These are phyloP conservation scores for Prionace glauca DNA, from an alignment of 2,797 vertebrate species.

Conservation along the genomic window DNA sequence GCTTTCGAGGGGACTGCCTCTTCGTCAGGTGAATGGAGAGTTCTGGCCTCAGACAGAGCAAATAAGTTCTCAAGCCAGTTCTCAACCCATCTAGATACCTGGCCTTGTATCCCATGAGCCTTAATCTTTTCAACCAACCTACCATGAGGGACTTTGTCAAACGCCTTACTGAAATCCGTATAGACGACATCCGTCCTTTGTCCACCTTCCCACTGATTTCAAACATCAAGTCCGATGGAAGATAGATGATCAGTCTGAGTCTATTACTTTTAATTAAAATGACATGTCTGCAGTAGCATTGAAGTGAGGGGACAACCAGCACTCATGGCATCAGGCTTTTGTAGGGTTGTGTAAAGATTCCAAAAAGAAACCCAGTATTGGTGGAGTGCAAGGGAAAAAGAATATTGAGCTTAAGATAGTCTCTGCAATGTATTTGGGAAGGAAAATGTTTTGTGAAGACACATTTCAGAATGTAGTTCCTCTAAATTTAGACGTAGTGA, in stretches of 20 bases:
- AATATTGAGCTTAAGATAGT: background rate
- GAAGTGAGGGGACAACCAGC: background rate
- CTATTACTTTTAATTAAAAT: background rate
- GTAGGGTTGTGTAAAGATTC: background rate
- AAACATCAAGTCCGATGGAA: background rate
- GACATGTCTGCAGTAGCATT: background rate
- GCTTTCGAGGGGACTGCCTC: too few relatives aligned
- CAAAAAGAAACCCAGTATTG: too few relatives aligned
- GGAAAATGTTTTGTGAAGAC: background rate
- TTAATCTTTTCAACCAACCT: too few relatives aligned
- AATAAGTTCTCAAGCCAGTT: too few relatives aligned
- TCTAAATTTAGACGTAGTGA: background rate
- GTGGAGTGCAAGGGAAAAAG: background rate
- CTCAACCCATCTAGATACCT: too few relatives aligned
- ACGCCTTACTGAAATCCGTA: too few relatives aligned
- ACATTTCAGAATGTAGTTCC: background rate
- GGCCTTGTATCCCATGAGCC: too few relatives aligned
- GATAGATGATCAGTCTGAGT: background rate
- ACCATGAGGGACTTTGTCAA: too few relatives aligned
- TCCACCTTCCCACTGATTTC: background rate
- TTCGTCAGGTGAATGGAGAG: too few relatives aligned
- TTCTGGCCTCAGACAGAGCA: too few relatives aligned
- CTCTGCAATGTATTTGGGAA: background rate
- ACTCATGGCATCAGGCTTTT: background rate
- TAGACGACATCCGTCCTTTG: too few relatives aligned